phyloP scores from a whole-genome alignment of 2,113 vertebrate genomes.

The Nestor notabilis region DNA sequence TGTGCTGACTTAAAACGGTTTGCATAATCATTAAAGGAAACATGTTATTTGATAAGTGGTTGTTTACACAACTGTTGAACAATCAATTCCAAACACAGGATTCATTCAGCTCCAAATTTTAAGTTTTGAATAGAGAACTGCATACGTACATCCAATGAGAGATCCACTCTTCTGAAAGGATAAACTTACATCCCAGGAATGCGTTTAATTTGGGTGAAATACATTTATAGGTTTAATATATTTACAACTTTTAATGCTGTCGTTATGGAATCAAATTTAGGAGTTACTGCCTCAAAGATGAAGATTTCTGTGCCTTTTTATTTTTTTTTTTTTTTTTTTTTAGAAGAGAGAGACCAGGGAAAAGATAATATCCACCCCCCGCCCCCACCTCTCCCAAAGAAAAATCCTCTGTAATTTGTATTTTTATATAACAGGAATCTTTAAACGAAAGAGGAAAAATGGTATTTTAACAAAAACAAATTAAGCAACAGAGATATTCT shows the following conservation, averaged over 20 bases:
- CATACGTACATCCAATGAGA: background rate
- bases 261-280: background rate
- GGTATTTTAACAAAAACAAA: background rate
- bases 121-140: background rate
- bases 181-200: background rate
- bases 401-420: background rate
- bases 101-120: background rate
- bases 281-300: background rate
- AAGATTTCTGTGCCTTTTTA: background rate
- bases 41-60: background rate
- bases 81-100: background rate
- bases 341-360: background rate
- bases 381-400: too few species aligned
- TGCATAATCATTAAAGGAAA: background rate
- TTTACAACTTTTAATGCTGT: background rate
- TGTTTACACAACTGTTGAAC: background rate
- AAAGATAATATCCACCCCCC: too few species aligned
- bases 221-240: background rate
- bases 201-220: background rate
- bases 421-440: background rate
- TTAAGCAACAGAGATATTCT: background rate
- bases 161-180: background rate
- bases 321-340: too few species aligned
- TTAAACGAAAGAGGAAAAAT: background rate
- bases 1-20: background rate